Evolutionary conservation across 1,140 invertebrate species (phyloP).

Genomic region (Drosophila serrata): DNA sequence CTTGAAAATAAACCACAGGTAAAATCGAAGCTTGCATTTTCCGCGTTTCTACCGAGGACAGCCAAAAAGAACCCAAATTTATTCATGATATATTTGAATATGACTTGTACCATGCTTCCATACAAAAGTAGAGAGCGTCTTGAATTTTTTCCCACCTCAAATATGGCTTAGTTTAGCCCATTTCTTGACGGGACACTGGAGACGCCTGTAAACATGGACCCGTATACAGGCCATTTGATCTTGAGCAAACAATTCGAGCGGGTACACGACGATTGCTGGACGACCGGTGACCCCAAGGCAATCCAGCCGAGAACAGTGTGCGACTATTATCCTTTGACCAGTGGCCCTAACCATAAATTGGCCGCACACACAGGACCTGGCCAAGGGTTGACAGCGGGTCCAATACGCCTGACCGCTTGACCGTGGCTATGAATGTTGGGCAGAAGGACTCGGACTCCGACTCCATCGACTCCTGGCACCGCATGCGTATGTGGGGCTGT

Average conservation of each 20-base stretch:
- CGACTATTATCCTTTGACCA: conserved; percentile 83
- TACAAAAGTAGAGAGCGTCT: conserved; percentile 1
- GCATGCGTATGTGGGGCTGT: conserved; percentile 16
- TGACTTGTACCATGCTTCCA: background rate
- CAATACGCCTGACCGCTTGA: conserved; percentile 64
- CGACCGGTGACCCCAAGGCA: conserved; percentile 44
- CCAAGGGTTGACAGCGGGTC: conserved; percentile 71
- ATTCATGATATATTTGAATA: conserved; percentile 50
- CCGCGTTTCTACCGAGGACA: background rate
- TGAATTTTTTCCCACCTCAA: conserved; percentile 9
- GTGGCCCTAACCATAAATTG: conserved; percentile 81
- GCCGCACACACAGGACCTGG: conserved; percentile 71
- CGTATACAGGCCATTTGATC: conserved; percentile 71
- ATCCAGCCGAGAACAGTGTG: conserved; percentile 53
- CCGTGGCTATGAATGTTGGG: conserved; percentile 58
- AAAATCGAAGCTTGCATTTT: background rate
- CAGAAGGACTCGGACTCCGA: conserved; percentile 13
- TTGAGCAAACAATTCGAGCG: conserved; percentile 73
- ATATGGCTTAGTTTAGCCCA: background rate
- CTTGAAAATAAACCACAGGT: background rate
- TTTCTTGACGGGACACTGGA: conserved; percentile 45
- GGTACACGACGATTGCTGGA: conserved; percentile 42
- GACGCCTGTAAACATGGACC: conserved; percentile 59
- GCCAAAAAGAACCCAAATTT: conserved; percentile 13
- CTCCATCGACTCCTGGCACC: conserved; percentile 16